phyloP scores from a whole-genome alignment of 2,888 invertebrate species.

The Scaeva pyrastri region DNA sequence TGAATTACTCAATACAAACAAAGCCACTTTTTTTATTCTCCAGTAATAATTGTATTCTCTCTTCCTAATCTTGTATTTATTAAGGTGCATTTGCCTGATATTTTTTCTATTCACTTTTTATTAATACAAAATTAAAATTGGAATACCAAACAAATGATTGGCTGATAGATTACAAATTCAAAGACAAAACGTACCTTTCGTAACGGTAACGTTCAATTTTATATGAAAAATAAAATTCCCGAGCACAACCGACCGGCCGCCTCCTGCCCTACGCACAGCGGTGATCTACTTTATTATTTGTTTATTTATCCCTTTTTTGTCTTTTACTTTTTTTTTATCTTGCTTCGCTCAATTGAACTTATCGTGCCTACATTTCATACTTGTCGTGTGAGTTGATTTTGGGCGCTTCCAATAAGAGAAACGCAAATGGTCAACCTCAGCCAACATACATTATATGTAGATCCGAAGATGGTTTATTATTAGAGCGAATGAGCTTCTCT shows the following conservation, averaged over 20 bases:
- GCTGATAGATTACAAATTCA: neutral
- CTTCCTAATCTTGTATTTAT: neutral
- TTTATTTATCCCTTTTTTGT: constrained; percentile 40
- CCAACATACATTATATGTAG: constrained; percentile 10
- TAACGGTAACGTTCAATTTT: neutral
- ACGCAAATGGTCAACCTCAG: constrained; percentile 35
- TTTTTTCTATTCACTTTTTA: neutral
- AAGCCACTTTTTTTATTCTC: neutral
- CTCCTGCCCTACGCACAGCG: constrained; percentile 17
- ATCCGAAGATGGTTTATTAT: constrained; percentile 52
- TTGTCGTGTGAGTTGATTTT: constrained; percentile 61
- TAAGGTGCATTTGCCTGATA: neutral
- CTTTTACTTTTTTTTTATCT: constrained; percentile 30
- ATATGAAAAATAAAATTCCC: constrained; percentile 7
- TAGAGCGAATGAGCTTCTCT: constrained; percentile 46
- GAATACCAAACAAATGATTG: neutral
- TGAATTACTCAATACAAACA: neutral
- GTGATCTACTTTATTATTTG: constrained; percentile 32
- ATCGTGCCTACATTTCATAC: constrained; percentile 34
- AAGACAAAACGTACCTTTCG: neutral
- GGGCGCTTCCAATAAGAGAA: constrained; percentile 46
- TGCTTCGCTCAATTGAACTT: constrained; percentile 61
- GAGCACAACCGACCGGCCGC: neutral
- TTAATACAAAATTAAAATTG: neutral
- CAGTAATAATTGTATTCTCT: neutral